A percentile compares a stretch with the other conserved stretches of the same genome.
phyloP scores from a whole-genome alignment of 2,797 vertebrate genomes.

The Danio aesculapii region DNA sequence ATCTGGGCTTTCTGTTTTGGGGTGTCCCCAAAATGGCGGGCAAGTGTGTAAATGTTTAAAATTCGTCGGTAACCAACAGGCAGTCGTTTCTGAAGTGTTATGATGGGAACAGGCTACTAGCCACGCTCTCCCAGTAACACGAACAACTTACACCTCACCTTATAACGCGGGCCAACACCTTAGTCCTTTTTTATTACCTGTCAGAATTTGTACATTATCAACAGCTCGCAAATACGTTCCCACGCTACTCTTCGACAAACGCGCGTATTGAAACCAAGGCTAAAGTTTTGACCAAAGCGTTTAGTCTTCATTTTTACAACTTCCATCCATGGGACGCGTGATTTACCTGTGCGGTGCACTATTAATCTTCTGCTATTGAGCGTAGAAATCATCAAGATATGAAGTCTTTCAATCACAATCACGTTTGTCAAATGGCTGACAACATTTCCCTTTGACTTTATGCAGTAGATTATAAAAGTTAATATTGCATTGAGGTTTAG shows the following conservation, averaged over 20 bases:
- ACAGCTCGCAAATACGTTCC: slow-evolving; percentile 44
- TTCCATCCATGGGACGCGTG: neutral
- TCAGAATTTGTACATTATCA: slow-evolving; percentile 57
- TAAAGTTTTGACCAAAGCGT: neutral
- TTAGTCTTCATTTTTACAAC: slow-evolving; percentile 10
- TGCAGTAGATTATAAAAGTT: too few species aligned
- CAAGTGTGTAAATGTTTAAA: neutral
- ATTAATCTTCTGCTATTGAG: neutral
- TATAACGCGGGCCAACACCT: slow-evolving; percentile 39
- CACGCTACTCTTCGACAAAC: slow-evolving; percentile 43
- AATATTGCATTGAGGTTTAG: too few species aligned
- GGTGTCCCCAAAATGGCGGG: neutral
- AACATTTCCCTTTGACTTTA: too few species aligned
- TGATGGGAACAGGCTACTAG: slow-evolving; percentile 33
- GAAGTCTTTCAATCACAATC: neutral
- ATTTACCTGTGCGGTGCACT: neutral
- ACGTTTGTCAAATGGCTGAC: too few species aligned
- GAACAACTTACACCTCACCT: slow-evolving; percentile 3
- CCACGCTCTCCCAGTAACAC: slow-evolving; percentile 51
- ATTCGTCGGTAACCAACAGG: slow-evolving; percentile 1
- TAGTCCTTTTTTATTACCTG: slow-evolving; percentile 60
- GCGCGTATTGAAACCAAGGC: too few species aligned
- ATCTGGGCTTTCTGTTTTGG: neutral
- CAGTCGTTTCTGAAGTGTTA: neutral
- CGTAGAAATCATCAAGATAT: neutral